Percentiles rank a stretch among this genome's conserved stretches.
These are phyloP conservation scores for Sebastes nivosus DNA, from an alignment of 2,797 vertebrate species.

Conservation along the genomic window DNA sequence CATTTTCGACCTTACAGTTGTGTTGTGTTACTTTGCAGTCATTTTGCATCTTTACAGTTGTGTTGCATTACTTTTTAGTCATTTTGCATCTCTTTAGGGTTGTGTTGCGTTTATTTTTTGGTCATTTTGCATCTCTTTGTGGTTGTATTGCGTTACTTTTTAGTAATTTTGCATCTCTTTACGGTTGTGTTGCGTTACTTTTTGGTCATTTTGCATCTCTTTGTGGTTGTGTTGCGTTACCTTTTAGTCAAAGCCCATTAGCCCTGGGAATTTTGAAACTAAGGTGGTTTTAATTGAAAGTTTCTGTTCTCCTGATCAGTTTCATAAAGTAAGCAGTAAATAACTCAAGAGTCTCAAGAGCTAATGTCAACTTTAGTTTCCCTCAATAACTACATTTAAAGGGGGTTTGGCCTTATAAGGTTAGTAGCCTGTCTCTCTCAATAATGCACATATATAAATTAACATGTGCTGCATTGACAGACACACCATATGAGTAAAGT, in stretches of 20 bases:
- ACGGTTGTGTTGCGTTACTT: background rate
- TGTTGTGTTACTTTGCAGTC: rapidly evolving
- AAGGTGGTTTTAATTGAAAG: background rate
- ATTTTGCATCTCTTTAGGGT: background rate
- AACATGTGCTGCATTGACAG: background rate
- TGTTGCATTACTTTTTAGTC: rapidly evolving
- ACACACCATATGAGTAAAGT: background rate
- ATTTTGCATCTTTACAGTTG: background rate
- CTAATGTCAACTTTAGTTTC: background rate
- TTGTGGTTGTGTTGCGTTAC: background rate
- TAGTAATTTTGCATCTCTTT: background rate
- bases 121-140: background rate
- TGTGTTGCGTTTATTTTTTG: background rate
- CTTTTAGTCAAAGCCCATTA: background rate
- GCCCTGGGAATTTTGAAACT: background rate
- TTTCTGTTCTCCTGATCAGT: background rate
- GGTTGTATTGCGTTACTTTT: background rate
- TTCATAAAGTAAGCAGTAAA: background rate
- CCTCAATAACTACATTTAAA: background rate
- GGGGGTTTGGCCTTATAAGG: background rate
- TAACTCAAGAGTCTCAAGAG: background rate
- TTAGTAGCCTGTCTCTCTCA: background rate
- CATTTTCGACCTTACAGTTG: no score
- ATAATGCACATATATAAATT: background rate
- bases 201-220: background rate